Evolutionary conservation across 2,113 vertebrate genomes (phyloP).

Genomic region (Columba janthina): DNA sequence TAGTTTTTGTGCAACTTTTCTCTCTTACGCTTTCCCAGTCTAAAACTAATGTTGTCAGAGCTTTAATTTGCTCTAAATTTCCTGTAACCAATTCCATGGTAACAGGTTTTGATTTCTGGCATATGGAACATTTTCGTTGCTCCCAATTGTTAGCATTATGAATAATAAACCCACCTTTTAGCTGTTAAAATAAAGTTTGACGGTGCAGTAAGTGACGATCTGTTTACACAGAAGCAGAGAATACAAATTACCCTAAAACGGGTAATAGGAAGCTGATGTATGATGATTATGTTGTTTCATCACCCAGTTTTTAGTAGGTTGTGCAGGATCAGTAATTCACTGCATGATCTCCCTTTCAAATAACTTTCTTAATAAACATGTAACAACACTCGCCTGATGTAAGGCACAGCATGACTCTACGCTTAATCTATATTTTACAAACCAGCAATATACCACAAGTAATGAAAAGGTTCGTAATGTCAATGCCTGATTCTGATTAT

Average conservation of each 20-base stretch:
- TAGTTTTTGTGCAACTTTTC: slow-evolving; percentile 12
- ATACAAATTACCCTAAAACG: slow-evolving; percentile 67
- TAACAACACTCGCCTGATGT: slow-evolving; percentile 44
- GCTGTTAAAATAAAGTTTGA: slow-evolving; percentile 64
- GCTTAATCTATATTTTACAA: slow-evolving; percentile 52
- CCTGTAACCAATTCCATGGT: slow-evolving; percentile 45
- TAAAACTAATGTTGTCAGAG: slow-evolving; percentile 38
- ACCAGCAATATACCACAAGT: slow-evolving; percentile 15
- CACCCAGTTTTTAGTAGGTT: slow-evolving; percentile 13
- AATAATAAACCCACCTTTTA: slow-evolving; percentile 66
- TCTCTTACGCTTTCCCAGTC: slow-evolving; percentile 11
- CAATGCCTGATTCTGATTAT: neutral
- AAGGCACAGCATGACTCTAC: neutral
- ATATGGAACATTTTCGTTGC: slow-evolving; percentile 56
- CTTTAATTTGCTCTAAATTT: slow-evolving; percentile 67
- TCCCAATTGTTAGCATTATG: slow-evolving; percentile 38
- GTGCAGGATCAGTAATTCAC: slow-evolving; percentile 27
- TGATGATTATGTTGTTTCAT: slow-evolving; percentile 42
- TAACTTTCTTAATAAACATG: slow-evolving; percentile 64
- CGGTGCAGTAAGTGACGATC: slow-evolving; percentile 43
- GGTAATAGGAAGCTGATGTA: slow-evolving; percentile 57
- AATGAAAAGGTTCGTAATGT: slow-evolving; percentile 33
- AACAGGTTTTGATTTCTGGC: slow-evolving; percentile 57
- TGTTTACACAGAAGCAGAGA: slow-evolving; percentile 56
- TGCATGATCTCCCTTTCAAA: slow-evolving; percentile 42